Percentiles rank a stretch among this genome's conserved stretches.
These are phyloP conservation scores for Empis livida DNA, from an alignment of 2,888 invertebrate genomes.

Conservation along the genomic window DNA sequence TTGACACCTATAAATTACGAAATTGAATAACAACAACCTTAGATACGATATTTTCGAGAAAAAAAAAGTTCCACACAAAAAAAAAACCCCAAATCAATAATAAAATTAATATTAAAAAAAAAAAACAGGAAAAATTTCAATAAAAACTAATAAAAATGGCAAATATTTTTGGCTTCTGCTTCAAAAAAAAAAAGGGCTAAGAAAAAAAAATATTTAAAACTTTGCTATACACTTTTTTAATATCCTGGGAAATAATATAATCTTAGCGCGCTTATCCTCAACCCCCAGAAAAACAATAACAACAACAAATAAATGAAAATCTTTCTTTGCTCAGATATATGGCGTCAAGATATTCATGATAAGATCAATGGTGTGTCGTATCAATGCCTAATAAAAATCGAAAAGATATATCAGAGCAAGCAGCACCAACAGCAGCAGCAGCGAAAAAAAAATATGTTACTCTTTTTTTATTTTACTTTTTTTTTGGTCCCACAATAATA, in stretches of 20 bases:
- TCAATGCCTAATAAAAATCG: conserved; percentile 27
- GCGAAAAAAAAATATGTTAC: too few species aligned
- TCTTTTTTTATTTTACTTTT: not conserved
- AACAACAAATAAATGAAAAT: not conserved
- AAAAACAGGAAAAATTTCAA: conserved; percentile 5
- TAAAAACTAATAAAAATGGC: not conserved
- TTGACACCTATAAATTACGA: conserved; percentile 31
- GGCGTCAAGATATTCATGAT: conserved; percentile 33
- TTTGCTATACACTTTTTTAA: too few species aligned
- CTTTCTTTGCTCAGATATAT: conserved; percentile 19
- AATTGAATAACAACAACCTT: conserved; percentile 20
- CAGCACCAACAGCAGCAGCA: too few species aligned
- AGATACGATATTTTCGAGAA: conserved; percentile 13
- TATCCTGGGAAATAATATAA: too few species aligned
- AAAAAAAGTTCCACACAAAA: conserved; percentile 9
- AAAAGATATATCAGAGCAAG: conserved; percentile 2
- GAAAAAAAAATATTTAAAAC: too few species aligned
- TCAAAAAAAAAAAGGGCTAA: too few species aligned
- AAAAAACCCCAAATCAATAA: conserved; percentile 3
- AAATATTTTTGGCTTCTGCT: too few species aligned
- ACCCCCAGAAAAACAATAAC: not conserved
- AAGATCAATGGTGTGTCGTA: conserved; percentile 32
- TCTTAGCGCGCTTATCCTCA: not conserved
- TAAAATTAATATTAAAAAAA: conserved; percentile 1
- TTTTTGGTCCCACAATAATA: not conserved